A percentile compares a stretch with the other conserved stretches of the same genome.
phyloP scores from a whole-genome alignment of 2,888 invertebrate species.

The Acutogordius australiensis region DNA sequence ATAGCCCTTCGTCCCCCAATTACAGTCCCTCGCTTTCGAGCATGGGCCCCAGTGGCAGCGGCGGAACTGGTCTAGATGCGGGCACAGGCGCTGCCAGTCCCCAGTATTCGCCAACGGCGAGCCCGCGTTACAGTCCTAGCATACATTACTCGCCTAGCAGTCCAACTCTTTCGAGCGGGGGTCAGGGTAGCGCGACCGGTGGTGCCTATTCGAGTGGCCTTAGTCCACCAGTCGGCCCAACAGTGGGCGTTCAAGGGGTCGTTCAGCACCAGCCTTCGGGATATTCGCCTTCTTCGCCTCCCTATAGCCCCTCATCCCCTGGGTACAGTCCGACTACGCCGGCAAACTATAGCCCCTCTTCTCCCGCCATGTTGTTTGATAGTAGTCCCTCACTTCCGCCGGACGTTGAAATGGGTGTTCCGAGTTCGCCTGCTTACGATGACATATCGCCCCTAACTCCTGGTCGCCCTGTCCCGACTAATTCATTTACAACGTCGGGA shows the following conservation, averaged over 20 bases:
- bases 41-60: slow-evolving; percentile 16
- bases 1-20: slow-evolving; percentile 22
- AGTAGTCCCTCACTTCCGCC: too few relatives aligned
- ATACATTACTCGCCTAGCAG: slow-evolving; percentile 19
- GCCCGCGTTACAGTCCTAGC: slow-evolving; percentile 26
- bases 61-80: slow-evolving; percentile 21
- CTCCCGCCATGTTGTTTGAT: slow-evolving; percentile 37
- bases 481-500: too few relatives aligned
- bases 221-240: slow-evolving; percentile 20
- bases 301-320: slow-evolving; percentile 35
- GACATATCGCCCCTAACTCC: too few relatives aligned
- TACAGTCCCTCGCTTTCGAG: slow-evolving; percentile 17
- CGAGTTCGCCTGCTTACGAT: too few relatives aligned
- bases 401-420: too few relatives aligned
- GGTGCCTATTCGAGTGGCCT: slow-evolving; percentile 23
- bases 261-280: slow-evolving; percentile 29
- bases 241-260: slow-evolving; percentile 21
- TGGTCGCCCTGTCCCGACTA: too few relatives aligned
- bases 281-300: slow-evolving; percentile 32
- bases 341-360: slow-evolving; percentile 47
- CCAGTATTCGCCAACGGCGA: slow-evolving; percentile 20
- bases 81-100: slow-evolving; percentile 25
- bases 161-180: slow-evolving; percentile 25
- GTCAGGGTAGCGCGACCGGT: slow-evolving; percentile 16
- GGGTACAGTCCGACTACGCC: slow-evolving; percentile 18